Percentiles rank a stretch among this genome's conserved stretches.
Evolutionary conservation across 2,888 invertebrate species (phyloP).

Genomic region (Laothoe populi): DNA sequence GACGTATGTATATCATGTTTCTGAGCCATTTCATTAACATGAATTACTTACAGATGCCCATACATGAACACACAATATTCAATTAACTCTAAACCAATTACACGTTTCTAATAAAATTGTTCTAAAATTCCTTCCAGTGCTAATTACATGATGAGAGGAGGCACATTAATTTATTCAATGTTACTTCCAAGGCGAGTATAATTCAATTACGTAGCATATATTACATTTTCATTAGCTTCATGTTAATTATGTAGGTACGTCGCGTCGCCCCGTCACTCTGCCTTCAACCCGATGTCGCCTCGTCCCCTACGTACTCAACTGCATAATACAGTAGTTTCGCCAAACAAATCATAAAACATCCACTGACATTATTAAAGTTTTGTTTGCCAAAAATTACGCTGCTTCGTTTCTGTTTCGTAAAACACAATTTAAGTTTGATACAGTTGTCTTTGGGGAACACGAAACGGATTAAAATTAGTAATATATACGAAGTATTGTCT

Average conservation of each 20-base stretch:
- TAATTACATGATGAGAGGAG: constrained; percentile 14
- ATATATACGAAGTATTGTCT: too few relatives aligned
- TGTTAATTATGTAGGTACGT: constrained; percentile 53
- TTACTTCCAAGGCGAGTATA: constrained; percentile 50
- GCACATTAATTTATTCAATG: constrained; percentile 43
- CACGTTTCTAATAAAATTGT: background rate
- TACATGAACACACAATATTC: too few relatives aligned
- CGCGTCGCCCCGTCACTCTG: constrained; percentile 36
- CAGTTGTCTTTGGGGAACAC: constrained; percentile 10
- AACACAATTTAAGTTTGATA: constrained; percentile 6
- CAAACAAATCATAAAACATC: constrained; percentile 19
- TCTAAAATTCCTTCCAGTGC: background rate
- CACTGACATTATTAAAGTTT: constrained; percentile 4
- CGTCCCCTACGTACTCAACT: background rate
- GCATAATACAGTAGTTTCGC: constrained; percentile 21
- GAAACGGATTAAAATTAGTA: background rate
- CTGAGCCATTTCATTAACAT: too few relatives aligned
- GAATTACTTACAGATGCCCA: background rate
- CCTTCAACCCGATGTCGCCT: constrained; percentile 24
- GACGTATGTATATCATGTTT: background rate
- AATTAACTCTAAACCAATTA: constrained; percentile 3
- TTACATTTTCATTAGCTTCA: constrained; percentile 66
- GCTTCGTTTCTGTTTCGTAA: background rate
- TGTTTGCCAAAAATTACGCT: constrained; percentile 7
- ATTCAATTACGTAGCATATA: constrained; percentile 57